Percentiles rank a stretch among this genome's conserved stretches.
These are phyloP conservation scores for Ctenoplectra terminalis DNA, from an alignment of 1,140 invertebrate genomes.

Conservation along the genomic window DNA sequence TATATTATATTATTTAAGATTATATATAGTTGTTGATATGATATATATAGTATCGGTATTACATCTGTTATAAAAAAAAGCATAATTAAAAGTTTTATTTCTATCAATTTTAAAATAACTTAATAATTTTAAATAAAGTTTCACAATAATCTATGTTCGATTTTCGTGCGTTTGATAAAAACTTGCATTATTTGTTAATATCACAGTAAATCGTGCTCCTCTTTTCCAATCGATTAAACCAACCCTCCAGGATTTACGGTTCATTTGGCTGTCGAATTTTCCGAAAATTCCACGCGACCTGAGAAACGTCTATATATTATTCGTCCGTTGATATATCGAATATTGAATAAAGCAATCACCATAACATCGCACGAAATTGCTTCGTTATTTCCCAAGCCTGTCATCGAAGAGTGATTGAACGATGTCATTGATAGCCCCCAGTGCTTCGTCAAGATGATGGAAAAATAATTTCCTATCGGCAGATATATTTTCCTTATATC, in stretches of 20 bases:
- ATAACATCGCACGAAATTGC: conserved; percentile 46
- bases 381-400: conserved; percentile 46
- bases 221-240: conserved; percentile 48
- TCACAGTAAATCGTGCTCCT: not conserved
- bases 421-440: conserved; percentile 29
- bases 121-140: too few species aligned
- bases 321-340: conserved; percentile 62
- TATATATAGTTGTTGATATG: too few species aligned
- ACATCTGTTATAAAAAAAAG: too few species aligned
- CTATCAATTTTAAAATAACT: too few species aligned
- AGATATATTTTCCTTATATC: not conserved
- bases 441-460: conserved; percentile 44
- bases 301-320: conserved; percentile 10
- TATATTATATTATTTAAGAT: too few species aligned
- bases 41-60: too few species aligned
- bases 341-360: conserved; percentile 78
- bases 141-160: too few species aligned
- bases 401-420: conserved; percentile 45
- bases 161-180: too few species aligned
- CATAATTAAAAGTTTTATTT: too few species aligned
- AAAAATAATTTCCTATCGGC: conserved; percentile 50
- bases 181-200: not conserved
- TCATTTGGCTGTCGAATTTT: conserved; percentile 60
- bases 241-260: conserved; percentile 53
- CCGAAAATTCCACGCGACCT: conserved; percentile 71